Evolutionary conservation across 2,888 invertebrate genomes (phyloP).

Genomic region (Oscheius sp.): DNA sequence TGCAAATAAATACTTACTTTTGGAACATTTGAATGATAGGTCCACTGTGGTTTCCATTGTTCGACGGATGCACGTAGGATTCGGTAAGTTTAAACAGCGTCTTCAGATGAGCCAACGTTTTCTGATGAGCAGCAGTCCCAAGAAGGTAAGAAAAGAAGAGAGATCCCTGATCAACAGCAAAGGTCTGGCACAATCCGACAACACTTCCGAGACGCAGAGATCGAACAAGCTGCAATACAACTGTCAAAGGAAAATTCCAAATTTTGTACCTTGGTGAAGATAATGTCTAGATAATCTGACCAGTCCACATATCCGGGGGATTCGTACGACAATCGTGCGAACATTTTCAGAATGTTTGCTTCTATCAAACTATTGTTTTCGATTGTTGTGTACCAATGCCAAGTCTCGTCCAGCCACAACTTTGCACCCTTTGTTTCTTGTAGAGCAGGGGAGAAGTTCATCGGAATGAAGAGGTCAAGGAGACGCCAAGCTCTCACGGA

Average conservation of each 20-base stretch:
- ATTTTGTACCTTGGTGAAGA: slow-evolving; percentile 76
- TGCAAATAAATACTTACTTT: slow-evolving; percentile 36
- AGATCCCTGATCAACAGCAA: slow-evolving; percentile 51
- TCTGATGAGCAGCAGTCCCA: slow-evolving; percentile 56
- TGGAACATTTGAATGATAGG: slow-evolving; percentile 76
- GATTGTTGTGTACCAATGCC: slow-evolving; percentile 74
- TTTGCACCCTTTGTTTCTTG: slow-evolving; percentile 57
- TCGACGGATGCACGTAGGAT: slow-evolving; percentile 90
- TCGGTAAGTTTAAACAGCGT: slow-evolving; percentile 86
- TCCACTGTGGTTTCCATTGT: slow-evolving; percentile 83
- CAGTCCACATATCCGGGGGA: slow-evolving; percentile 82
- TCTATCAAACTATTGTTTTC: slow-evolving; percentile 75
- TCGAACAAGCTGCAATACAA: slow-evolving; percentile 47
- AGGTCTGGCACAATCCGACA: slow-evolving; percentile 78
- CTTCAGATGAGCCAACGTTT: slow-evolving; percentile 77
- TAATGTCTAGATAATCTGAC: slow-evolving; percentile 84
- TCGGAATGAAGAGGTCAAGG: slow-evolving; percentile 84
- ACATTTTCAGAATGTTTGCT: slow-evolving; percentile 78
- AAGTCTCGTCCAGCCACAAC: slow-evolving; percentile 76
- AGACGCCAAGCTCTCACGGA: slow-evolving; percentile 78
- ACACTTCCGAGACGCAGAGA: slow-evolving; percentile 53
- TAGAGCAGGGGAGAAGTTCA: slow-evolving; percentile 19
- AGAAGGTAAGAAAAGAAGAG: slow-evolving; percentile 64
- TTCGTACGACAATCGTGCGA: slow-evolving; percentile 77
- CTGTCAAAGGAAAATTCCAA: slow-evolving; percentile 1